These are phyloP conservation scores for Monopis laevigella DNA, from an alignment of 2,888 invertebrate genomes.

Conservation along the genomic window DNA sequence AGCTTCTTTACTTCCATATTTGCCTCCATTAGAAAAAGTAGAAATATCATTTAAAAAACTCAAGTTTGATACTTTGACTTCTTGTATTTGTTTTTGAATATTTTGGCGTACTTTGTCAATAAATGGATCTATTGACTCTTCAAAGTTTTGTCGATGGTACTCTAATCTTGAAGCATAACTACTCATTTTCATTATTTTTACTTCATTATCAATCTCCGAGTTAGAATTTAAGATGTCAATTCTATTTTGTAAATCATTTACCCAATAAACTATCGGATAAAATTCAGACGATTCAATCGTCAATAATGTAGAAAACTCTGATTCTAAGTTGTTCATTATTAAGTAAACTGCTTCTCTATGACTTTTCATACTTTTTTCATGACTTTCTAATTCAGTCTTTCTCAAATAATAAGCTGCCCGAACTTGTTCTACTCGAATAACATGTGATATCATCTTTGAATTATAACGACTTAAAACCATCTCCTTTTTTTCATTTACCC, in stretches of 20 bases:
- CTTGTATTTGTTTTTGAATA: slow-evolving; percentile 35
- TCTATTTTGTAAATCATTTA: slow-evolving; percentile 26
- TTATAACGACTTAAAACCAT: slow-evolving; percentile 38
- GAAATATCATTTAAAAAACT: slow-evolving; percentile 35
- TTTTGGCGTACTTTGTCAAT: slow-evolving; percentile 28
- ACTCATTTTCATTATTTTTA: slow-evolving; percentile 36
- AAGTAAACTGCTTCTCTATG: slow-evolving; percentile 38
- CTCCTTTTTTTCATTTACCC: slow-evolving; percentile 37
- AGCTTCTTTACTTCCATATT: slow-evolving; percentile 37
- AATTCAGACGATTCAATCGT: slow-evolving; percentile 31
- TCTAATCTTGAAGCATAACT: slow-evolving; percentile 40
- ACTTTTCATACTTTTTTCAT: slow-evolving; percentile 36
- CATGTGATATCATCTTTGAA: slow-evolving; percentile 40
- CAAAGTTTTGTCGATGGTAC: slow-evolving; percentile 34
- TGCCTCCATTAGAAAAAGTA: slow-evolving; percentile 40
- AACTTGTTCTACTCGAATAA: slow-evolving; percentile 39
- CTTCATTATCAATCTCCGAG: slow-evolving; percentile 29
- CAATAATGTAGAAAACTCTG: slow-evolving; percentile 30
- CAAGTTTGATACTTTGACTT: slow-evolving; percentile 43
- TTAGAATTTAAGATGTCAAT: slow-evolving; percentile 27
- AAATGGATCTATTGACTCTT: slow-evolving; percentile 33
- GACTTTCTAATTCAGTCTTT: slow-evolving; percentile 34
- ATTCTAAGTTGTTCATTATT: slow-evolving; percentile 30
- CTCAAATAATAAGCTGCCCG: slow-evolving; percentile 33
- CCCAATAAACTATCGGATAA: slow-evolving; percentile 37